Base-by-base conservation (phyloP, 1,140 invertebrate species). In the Trypoxylus dichotomus region DNA sequence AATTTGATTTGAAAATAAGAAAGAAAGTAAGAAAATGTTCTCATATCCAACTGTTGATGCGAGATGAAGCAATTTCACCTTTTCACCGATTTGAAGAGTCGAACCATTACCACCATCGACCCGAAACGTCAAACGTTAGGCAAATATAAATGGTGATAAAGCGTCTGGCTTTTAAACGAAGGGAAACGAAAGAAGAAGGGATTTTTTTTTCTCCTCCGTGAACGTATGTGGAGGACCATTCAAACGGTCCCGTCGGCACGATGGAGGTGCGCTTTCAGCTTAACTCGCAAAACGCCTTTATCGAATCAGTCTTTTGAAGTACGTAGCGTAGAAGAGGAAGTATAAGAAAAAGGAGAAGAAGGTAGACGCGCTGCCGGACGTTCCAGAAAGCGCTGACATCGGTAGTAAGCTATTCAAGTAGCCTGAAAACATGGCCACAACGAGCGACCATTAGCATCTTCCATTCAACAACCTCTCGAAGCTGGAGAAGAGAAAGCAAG, bases 241-340 rank as follows among this genome's bases (percentile, higher is more conserved):
- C 32, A 37, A 19, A 13, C 15, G 11, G 43, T 13, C 13, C 43
- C 43, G 43, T 47, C 43, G 3, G 32, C 5, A 37, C 32, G 32
- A 37, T 63, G n/a, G 5, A 63, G 60, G 21, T 63, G 13, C 60
- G 24, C 60, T 21, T 63, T 24, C 60, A 27, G 60, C n/a, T 58
- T 58, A 24, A 19, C 60, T 11, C 60, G 60, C 13, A 19, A 63
- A 63, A 63, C 60, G 60, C 60, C 60, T 63, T 63, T 63, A 63
- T 63, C 60, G 60, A 63, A 63, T 63, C 60, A 63, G 60, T 63
- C 60, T 63, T 63, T 63, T 63, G 60, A 63, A 63, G 60, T 63
- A 63, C 10, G 60, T 63, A 11, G n/a, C 8, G 13, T 37, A 37
- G 32, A 37, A 37, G 10, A 37, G n/a, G n/a, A 37, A 37, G 32